Evolutionary conservation across 2,888 invertebrate species (phyloP).

Genomic region (Agriopis marginaria): DNA sequence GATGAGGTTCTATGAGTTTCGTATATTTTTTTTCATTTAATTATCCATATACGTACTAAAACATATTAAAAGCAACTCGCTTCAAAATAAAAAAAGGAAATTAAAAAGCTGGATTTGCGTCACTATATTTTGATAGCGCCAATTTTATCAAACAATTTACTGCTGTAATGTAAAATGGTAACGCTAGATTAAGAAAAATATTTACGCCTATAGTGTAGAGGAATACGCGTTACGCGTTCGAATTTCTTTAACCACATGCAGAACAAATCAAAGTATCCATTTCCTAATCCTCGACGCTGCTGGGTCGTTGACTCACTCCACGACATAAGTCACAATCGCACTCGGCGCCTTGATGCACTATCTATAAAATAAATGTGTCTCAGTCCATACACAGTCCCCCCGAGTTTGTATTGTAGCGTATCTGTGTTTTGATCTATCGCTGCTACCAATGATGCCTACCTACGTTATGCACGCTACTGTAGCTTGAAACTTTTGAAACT

Average conservation of each 20-base stretch:
- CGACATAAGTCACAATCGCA: conserved; percentile 68
- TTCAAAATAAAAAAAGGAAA: too few species aligned
- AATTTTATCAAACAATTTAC: not conserved
- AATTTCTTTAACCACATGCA: conserved; percentile 56
- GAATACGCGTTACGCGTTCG: conserved; percentile 37
- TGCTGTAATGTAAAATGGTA: too few species aligned
- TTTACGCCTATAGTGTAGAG: conserved; percentile 3
- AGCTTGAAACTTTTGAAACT: conserved; percentile 8
- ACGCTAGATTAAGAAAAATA: not conserved
- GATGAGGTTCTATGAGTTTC: too few species aligned
- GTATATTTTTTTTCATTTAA: too few species aligned
- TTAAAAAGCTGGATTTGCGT: too few species aligned
- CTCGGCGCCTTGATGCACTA: conserved; percentile 65
- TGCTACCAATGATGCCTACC: conserved; percentile 1
- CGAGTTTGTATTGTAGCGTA: conserved; percentile 6
- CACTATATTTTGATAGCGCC: not conserved
- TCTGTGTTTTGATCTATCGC: conserved; percentile 28
- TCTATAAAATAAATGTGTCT: conserved; percentile 63
- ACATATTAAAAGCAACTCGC: too few species aligned
- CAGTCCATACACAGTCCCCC: conserved; percentile 26
- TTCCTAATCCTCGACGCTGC: conserved; percentile 66
- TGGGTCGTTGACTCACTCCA: conserved; percentile 75
- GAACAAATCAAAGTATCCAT: conserved; percentile 65
- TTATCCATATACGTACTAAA: too few species aligned
- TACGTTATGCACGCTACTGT: not conserved